Evolutionary conservation across 1,140 invertebrate genomes (phyloP).

Genomic region (Zaprionus taronus): DNA sequence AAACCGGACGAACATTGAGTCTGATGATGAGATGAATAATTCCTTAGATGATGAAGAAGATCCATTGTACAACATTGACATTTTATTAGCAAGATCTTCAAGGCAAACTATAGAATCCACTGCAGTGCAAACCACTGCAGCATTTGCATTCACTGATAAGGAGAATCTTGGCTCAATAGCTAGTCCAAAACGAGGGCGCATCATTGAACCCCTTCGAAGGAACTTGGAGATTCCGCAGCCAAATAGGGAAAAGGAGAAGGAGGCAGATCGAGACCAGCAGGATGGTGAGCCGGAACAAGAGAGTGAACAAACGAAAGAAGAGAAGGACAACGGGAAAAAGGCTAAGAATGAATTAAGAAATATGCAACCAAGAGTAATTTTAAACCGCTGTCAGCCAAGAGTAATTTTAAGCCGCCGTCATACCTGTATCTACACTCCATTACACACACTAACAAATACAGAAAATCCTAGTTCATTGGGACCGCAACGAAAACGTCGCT

Average conservation of each 20-base stretch:
- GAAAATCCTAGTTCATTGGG: not conserved
- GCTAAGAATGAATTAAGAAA: not conserved
- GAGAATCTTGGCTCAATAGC: not conserved
- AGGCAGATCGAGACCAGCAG: not conserved
- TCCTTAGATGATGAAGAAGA: not conserved
- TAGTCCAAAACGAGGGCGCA: not conserved
- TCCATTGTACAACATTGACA: slow-evolving; percentile 2
- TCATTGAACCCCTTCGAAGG: not conserved
- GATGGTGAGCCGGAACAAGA: not conserved
- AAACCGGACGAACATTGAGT: not conserved
- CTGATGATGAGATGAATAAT: not conserved
- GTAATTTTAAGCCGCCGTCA: not conserved
- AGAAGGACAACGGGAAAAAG: not conserved
- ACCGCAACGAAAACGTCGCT: not conserved
- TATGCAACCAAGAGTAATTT: not conserved
- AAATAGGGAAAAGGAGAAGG: not conserved
- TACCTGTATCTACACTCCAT: not conserved
- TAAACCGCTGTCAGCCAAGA: not conserved
- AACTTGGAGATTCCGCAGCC: not conserved
- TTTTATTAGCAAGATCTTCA: not conserved
- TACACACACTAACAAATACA: not conserved
- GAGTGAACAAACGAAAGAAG: not conserved
- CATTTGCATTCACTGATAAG: not conserved
- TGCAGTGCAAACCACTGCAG: not conserved
- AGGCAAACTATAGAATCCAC: not conserved